Percentiles rank a stretch among this genome's conserved stretches.
Conservation (phyloP, 2,888 invertebrate genomes). For the Drepana falcataria region DNA sequence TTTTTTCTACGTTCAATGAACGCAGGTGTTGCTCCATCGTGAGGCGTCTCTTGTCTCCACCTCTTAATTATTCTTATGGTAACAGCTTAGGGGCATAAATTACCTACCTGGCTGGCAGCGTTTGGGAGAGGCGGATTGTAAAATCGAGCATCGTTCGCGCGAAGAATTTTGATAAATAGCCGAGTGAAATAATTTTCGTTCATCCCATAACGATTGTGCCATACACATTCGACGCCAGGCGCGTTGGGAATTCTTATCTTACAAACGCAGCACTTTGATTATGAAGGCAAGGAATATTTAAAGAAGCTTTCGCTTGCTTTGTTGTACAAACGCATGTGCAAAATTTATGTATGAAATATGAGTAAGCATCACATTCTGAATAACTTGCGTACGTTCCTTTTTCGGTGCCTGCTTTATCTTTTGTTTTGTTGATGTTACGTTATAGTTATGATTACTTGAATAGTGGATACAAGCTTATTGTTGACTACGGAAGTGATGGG, state of each 20-base stretch:
- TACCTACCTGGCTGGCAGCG: slow-evolving; percentile 23
- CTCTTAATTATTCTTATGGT: slow-evolving; percentile 13
- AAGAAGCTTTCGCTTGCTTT: slow-evolving; percentile 62
- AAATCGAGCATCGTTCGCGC: slow-evolving; percentile 42
- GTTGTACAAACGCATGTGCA: slow-evolving; percentile 59
- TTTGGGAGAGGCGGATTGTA: slow-evolving; percentile 30
- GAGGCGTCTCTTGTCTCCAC: slow-evolving; percentile 1
- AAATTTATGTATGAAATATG: slow-evolving; percentile 61
- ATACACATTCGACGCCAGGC: slow-evolving; percentile 46
- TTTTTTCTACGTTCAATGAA: not conserved
- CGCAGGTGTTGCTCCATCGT: slow-evolving; percentile 1
- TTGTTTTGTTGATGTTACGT: slow-evolving; percentile 16
- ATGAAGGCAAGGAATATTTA: slow-evolving; percentile 72
- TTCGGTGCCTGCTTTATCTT: slow-evolving; percentile 22
- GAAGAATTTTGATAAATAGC: slow-evolving; percentile 69
- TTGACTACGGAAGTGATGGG: not conserved
- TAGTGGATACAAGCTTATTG: too few species aligned
- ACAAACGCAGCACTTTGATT: slow-evolving; percentile 74
- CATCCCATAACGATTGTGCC: slow-evolving; percentile 51
- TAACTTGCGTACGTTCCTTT: slow-evolving; percentile 35
- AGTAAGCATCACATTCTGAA: slow-evolving; percentile 40
- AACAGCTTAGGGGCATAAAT: slow-evolving; percentile 43
- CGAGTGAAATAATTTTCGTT: slow-evolving; percentile 62
- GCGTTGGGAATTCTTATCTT: slow-evolving; percentile 72
- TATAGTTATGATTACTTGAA: slow-evolving; percentile 19